phyloP scores from a whole-genome alignment of 2,888 invertebrate species.

The Exephanes ischioxanthus region DNA sequence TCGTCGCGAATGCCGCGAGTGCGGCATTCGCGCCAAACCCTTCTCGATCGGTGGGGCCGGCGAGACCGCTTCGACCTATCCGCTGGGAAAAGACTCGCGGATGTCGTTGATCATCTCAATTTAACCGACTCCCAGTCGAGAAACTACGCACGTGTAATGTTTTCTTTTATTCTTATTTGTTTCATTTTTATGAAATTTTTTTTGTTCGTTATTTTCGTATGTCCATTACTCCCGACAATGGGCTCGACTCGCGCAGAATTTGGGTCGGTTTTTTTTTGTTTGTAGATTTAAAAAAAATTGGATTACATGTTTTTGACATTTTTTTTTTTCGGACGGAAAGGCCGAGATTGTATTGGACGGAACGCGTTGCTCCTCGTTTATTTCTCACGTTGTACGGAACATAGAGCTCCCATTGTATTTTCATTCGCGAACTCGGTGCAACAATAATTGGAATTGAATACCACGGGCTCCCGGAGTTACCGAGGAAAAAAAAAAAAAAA shows the following conservation, averaged over 20 bases:
- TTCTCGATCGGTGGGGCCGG: background rate
- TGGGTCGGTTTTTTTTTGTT: background rate
- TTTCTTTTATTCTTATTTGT: background rate
- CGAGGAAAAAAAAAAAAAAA: background rate
- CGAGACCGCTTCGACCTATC: constrained; percentile 5
- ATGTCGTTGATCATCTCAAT: constrained; percentile 30
- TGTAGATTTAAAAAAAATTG: background rate
- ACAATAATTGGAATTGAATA: constrained; percentile 4
- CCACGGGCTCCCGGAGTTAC: background rate
- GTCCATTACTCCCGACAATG: constrained; percentile 26
- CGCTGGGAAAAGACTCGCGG: background rate
- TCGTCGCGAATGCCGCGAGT: background rate
- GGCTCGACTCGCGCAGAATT: background rate
- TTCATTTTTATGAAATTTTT: background rate
- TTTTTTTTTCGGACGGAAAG: background rate
- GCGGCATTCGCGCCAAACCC: too few species aligned
- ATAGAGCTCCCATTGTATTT: background rate
- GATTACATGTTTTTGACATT: background rate
- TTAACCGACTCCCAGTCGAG: constrained; percentile 32
- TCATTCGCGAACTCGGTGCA: background rate
- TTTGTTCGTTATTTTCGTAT: background rate
- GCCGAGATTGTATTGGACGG: background rate
- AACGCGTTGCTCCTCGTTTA: background rate
- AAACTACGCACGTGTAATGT: background rate
- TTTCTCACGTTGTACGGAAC: background rate